Conservation (phyloP, 2,797 vertebrate species). For the Leptodactylus fallax region DNA sequence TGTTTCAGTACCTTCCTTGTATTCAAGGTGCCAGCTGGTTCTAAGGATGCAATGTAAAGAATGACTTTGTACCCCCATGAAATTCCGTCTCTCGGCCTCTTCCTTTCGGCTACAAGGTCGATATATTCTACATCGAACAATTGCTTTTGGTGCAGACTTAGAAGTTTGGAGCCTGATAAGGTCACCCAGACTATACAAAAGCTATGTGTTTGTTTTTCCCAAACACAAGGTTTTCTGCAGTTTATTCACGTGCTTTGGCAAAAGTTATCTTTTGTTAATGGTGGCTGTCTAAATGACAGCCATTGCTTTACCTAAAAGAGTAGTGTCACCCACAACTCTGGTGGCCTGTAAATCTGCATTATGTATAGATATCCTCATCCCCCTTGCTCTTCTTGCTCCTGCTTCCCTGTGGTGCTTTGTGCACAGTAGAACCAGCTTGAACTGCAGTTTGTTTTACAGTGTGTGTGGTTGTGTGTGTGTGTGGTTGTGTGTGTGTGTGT, state of each 20-base stretch:
- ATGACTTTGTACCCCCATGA: constrained; percentile 53
- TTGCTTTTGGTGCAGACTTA: constrained; percentile 44
- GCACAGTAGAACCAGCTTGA: no score
- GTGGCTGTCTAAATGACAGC: no score
- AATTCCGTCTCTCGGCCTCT: constrained; percentile 35
- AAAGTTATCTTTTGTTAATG: neutral
- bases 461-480: no score
- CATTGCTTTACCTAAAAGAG: no score
- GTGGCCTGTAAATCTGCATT: no score
- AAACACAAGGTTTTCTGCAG: neutral
- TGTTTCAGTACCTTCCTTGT: constrained; percentile 37
- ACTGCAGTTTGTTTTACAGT: no score
- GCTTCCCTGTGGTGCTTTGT: no score
- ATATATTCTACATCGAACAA: constrained; percentile 54
- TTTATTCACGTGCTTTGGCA: constrained; percentile 37
- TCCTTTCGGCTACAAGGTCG: constrained; percentile 50
- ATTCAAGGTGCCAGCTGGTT: constrained; percentile 53
- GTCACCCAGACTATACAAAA: constrained; percentile 51
- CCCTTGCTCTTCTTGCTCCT: no score
- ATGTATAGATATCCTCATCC: no score
- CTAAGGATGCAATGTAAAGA: constrained; percentile 47
- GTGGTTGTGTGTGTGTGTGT: no score
- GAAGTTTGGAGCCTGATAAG: constrained; percentile 53
- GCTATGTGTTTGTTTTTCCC: constrained; percentile 47
- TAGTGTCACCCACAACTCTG: no score